These are phyloP conservation scores for Aethina tumida DNA, from an alignment of 1,140 invertebrate species.

Conservation along the genomic window DNA sequence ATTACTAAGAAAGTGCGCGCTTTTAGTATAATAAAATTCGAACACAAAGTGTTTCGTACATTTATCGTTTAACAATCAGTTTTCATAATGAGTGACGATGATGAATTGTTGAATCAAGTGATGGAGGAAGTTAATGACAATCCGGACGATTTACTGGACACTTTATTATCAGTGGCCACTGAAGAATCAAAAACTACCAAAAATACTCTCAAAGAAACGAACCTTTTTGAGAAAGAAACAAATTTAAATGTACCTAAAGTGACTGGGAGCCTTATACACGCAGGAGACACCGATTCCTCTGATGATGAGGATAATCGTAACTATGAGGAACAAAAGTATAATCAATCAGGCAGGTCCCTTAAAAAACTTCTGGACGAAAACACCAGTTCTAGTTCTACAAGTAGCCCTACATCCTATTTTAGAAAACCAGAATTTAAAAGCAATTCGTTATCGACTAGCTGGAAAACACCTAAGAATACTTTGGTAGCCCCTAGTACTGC, in stretches of 20 bases:
- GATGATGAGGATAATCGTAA: constrained; percentile 71
- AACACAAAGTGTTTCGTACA: no score
- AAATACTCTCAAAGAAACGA: constrained; percentile 16
- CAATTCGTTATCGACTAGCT: constrained; percentile 11
- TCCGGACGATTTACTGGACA: constrained; percentile 16
- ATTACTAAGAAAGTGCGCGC: no score
- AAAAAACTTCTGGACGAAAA: constrained; percentile 37
- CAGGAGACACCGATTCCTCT: constrained; percentile 59
- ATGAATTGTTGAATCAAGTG: constrained; percentile 11
- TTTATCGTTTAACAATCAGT: no score
- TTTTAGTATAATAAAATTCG: no score
- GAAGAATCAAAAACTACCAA: constrained; percentile 15
- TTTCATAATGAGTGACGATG: no score
- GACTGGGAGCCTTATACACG: constrained; percentile 41
- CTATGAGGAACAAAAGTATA: constrained; percentile 58
- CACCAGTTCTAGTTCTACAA: constrained; percentile 22
- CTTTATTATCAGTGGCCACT: constrained; percentile 16
- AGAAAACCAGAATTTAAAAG: constrained; percentile 11
- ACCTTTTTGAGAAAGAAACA: constrained; percentile 18
- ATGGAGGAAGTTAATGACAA: no score
- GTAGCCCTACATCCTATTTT: constrained; percentile 26
- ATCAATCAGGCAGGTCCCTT: constrained; percentile 54
- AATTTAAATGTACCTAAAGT: constrained; percentile 6
- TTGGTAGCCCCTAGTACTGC: neutral
- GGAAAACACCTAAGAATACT: constrained; percentile 12